Percentiles rank a stretch among this genome's conserved stretches.
phyloP scores from a whole-genome alignment of 2,888 invertebrate species.

The Balanococcus diminutus region DNA sequence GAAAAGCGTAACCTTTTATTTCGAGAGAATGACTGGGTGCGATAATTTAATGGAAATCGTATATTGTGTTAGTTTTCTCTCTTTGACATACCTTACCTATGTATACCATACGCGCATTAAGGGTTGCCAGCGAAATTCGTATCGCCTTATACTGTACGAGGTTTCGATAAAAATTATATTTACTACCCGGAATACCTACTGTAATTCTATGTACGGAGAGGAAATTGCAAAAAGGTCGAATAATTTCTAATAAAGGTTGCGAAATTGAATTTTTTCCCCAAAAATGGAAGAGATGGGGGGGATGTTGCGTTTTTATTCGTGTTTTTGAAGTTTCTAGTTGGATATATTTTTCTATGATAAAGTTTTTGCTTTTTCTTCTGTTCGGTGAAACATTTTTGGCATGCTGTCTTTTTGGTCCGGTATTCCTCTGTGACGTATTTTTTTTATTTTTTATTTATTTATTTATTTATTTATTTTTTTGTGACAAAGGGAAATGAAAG shows the following conservation, averaged over 20 bases:
- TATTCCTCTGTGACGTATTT: too few relatives aligned
- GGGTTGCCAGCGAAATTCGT: background rate
- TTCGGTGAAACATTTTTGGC: too few relatives aligned
- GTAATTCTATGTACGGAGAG: background rate
- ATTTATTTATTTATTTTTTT: too few relatives aligned
- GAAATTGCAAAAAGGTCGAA: background rate
- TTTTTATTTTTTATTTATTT: too few relatives aligned
- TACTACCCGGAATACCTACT: background rate
- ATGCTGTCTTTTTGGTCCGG: too few relatives aligned
- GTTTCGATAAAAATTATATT: background rate
- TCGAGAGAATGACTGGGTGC: background rate
- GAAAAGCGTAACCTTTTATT: background rate
- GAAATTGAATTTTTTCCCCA: background rate
- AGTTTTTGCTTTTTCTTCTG: too few relatives aligned
- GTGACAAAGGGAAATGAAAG: too few relatives aligned
- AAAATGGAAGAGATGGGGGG: background rate
- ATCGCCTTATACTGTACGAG: too few relatives aligned
- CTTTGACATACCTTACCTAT: background rate
- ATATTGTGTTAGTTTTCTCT: background rate
- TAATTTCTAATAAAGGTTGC: background rate
- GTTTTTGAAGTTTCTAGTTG: too few relatives aligned
- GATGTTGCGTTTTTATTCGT: too few relatives aligned
- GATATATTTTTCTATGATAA: too few relatives aligned
- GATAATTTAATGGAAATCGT: background rate
- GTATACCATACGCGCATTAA: too few relatives aligned